Evolutionary conservation across 2,113 vertebrate genomes (phyloP).

Genomic region (Microcebus tavaratra): DNA sequence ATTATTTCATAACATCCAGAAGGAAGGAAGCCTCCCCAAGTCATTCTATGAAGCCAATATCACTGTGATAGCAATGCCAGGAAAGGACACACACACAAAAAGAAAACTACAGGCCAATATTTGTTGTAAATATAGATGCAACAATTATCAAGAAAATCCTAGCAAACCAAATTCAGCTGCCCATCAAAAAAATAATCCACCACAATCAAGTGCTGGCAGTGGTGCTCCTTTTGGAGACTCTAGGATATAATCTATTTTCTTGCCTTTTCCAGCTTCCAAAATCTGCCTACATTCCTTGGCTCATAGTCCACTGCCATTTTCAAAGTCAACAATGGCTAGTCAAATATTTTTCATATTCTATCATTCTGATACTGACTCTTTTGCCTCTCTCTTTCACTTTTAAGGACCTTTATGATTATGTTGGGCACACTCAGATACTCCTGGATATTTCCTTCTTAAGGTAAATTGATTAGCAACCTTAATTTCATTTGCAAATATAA

Average conservation of each 20-base stretch:
- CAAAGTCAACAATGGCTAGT: background rate
- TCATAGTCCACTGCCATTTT: background rate
- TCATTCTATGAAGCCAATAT: too few species aligned
- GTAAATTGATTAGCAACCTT: background rate
- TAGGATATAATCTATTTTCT: background rate
- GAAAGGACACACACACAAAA: too few species aligned
- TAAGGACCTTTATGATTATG: background rate
- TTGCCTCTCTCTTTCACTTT: background rate
- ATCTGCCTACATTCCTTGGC: background rate
- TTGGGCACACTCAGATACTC: background rate
- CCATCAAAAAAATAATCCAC: too few species aligned
- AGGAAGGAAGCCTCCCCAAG: too few species aligned
- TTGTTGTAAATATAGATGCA: too few species aligned
- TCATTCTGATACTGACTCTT: background rate
- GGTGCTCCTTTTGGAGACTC: background rate
- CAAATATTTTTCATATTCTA: background rate
- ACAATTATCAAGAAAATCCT: too few species aligned
- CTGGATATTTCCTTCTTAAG: background rate
- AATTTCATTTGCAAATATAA: background rate
- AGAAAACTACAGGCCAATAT: too few species aligned
- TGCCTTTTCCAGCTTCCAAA: background rate
- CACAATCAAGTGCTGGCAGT: background rate
- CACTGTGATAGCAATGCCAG: too few species aligned
- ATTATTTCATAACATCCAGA: too few species aligned
- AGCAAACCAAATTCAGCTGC: too few species aligned